A percentile compares a stretch with the other conserved stretches of the same genome.
Conservation (phyloP, 64 coral and sea anemone species). For the Dendronephthya gigantea region DNA sequence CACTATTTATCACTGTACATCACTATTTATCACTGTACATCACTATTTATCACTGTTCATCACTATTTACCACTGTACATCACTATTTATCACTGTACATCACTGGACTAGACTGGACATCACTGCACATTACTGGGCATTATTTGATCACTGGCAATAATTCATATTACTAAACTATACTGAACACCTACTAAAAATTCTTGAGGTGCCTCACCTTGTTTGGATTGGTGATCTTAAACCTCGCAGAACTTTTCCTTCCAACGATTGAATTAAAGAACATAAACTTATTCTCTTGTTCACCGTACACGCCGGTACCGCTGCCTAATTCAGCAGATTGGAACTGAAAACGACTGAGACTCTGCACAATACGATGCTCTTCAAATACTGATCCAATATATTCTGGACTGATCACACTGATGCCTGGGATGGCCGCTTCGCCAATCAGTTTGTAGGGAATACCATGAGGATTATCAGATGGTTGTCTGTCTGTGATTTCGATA, state of each 20-base stretch:
- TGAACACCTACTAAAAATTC: too few relatives aligned
- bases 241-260: conserved; percentile 70
- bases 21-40: too few relatives aligned
- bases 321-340: conserved; percentile 59
- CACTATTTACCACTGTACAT: too few relatives aligned
- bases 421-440: conserved; percentile 77
- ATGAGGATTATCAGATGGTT: conserved; percentile 70
- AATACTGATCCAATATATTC: conserved; percentile 82
- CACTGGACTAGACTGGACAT: too few relatives aligned
- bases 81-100: too few relatives aligned
- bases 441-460: conserved; percentile 96
- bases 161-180: too few relatives aligned
- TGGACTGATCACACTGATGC: conserved; percentile 59
- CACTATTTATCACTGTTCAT: too few relatives aligned
- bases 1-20: too few relatives aligned
- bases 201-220: conserved; percentile 52
- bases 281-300: conserved; percentile 94
- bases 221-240: conserved; percentile 80
- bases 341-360: conserved; percentile 64
- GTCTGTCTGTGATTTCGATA: conserved; percentile 89
- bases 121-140: too few relatives aligned
- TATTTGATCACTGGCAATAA: too few relatives aligned
- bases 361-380: conserved; percentile 65
- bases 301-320: conserved; percentile 88
- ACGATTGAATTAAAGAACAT: conserved; percentile 91